Base-by-base conservation (phyloP, 2,888 invertebrate species). In the Clusia tigrina region DNA sequence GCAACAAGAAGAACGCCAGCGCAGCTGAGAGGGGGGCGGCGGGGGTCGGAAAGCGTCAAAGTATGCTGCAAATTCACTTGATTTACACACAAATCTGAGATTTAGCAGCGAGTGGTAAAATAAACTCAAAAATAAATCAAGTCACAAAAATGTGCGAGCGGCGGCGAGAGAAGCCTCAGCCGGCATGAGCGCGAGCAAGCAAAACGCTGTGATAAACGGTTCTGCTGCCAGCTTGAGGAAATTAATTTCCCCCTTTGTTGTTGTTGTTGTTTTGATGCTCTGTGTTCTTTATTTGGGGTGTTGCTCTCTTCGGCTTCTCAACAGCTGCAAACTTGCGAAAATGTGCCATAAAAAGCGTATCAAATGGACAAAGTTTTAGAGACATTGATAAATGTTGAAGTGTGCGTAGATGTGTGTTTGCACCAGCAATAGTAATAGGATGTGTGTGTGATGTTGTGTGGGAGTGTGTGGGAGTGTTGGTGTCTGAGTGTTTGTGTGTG, bases 71-170 rank as follows among this genome's bases (percentile, higher is more conserved):
- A 42, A 42, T 42, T 42, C n/a, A 6, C 2, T 5, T n/a, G 42
- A 10, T 42, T 42, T 42, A 3, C n/a, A 3, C 10, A 32, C 12
- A n/a, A 32, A 12, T 3, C 42, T 42, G 42, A 42, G 42, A 42
- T 42, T 42, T 42, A 3, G n/a, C 42, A 32, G n/a, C n/a, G n/a
- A n/a, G n/a, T 32, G 32, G 12, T 9, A 32, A 32, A 42, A 42
- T 42, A 42, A 42, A 42, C n/a, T 42, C 10, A 42, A 42, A 42
- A 42, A 42, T 10, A 42, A 42, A 42, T 42, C 42, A 42, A 15
- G 42, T 42, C 42, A n/a, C 12, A 42, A 42, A 42, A 42, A n/a
- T 10, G n/a, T 42, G 5, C 32, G 5, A 12, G 12, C 12, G 5
- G 12, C 12, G n/a, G 32, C 12, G 32, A 32, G 32, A 32, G 6